phyloP scores from a whole-genome alignment of 2,113 vertebrate species.

The Cyrtonyx montezumae region DNA sequence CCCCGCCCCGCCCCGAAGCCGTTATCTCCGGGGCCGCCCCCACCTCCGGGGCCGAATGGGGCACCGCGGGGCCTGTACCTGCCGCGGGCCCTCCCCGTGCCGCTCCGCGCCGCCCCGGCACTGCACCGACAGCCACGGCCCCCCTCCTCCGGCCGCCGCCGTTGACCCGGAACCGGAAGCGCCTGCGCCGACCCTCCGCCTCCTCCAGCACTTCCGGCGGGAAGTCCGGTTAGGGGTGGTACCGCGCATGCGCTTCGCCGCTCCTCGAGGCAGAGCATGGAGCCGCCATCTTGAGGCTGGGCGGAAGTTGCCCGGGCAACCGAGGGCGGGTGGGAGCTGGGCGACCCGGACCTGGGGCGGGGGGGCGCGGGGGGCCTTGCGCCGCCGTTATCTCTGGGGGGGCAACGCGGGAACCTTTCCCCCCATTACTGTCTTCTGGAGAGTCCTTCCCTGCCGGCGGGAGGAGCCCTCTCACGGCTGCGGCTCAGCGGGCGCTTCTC shows the following conservation, averaged over 20 bases:
- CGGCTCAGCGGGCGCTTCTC: too few species aligned
- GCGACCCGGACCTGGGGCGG: not conserved
- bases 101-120: not conserved
- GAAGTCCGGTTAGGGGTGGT: not conserved
- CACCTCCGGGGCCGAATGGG: too few species aligned
- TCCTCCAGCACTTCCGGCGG: not conserved
- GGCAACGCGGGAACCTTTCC: too few species aligned
- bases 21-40: too few species aligned
- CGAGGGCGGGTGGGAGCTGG: not conserved
- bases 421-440: not conserved
- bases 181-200: too few species aligned
- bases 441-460: not conserved
- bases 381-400: not conserved
- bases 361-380: too few species aligned
- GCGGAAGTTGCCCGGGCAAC: not conserved
- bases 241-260: not conserved
- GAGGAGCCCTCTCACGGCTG: too few species aligned
- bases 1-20: too few species aligned
- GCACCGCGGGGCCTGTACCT: not conserved
- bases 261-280: not conserved
- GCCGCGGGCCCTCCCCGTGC: not conserved
- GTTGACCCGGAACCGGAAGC: conserved; percentile 12
- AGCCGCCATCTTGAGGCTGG: not conserved
- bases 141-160: not conserved
- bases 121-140: not conserved